These are phyloP conservation scores for Sminthurinus aureus DNA, from an alignment of 2,888 invertebrate species.

Conservation along the genomic window DNA sequence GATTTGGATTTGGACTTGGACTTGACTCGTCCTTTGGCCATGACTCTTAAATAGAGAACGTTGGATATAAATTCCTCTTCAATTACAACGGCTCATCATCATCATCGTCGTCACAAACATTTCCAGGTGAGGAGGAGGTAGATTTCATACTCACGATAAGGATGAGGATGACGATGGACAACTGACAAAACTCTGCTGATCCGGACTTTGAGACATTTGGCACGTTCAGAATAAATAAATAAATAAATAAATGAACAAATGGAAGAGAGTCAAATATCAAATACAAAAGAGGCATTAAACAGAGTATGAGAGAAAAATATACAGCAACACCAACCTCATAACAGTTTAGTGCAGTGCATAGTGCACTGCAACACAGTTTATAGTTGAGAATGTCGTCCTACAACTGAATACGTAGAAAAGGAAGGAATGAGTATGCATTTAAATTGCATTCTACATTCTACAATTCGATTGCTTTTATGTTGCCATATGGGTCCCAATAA, in stretches of 20 bases:
- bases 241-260: background rate
- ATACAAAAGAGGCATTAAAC: too few species aligned
- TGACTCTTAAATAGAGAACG: background rate
- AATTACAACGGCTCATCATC: background rate
- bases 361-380: too few species aligned
- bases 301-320: too few species aligned
- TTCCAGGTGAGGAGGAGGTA: conserved; percentile 29
- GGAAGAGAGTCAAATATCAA: too few species aligned
- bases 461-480: background rate
- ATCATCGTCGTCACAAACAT: background rate
- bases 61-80: background rate
- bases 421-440: conserved; percentile 1
- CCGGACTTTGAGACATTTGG: conserved; percentile 47
- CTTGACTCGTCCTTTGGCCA: background rate
- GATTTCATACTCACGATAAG: background rate
- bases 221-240: conserved; percentile 41
- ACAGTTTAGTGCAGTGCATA: too few species aligned
- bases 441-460: background rate
- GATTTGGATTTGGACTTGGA: background rate
- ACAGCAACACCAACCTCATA: too few species aligned
- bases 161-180: conserved; percentile 10
- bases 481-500: background rate
- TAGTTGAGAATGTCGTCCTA: background rate
- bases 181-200: conserved; percentile 27
- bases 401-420: background rate